Base-by-base conservation (phyloP, 2,113 vertebrate species). In the Macrotus californicus region DNA sequence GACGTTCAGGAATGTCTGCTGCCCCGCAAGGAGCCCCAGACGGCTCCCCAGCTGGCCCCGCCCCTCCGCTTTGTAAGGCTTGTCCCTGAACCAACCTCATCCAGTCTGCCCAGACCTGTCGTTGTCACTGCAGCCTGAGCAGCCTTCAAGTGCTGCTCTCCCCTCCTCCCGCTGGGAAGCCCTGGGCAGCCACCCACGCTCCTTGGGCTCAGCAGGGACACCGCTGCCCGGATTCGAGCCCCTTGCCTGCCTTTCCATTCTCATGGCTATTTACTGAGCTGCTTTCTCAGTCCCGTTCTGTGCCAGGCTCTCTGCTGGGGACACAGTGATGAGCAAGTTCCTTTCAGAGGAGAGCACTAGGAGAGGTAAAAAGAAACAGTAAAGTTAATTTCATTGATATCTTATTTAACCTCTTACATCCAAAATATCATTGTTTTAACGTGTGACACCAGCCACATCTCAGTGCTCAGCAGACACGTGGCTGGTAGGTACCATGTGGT, bases 1-100 rank as follows among this genome's bases (percentile, higher is more conserved):
- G 43, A 19, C 67, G 43, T 43, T 76, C 86, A 26, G 41, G 31
- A 46, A 14, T 2, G 61, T 34, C 66, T 50, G 7, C 77, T 39
- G 21, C 72, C 64, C 18, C 9, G 43, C 2, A 4, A 31, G 0
- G 1, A 50, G 10, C 76, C 36, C 16, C 21, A 22, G 4, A 21
- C 26, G 69, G 24, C 67, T 83, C 41, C 84, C 16, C 6, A 59
- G 2, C 48, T 18, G 70, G 31, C 7, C 5, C 29, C 0, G 61
- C 21, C 50, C 50, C 14, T 5, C 5, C 34, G 0, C 67, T 39
- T 46, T 41, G 70, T 59, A 29, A 67, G 22, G 16, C 56, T 39
- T 81, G 59, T 87, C 50, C n/a, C 54, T 2, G 7, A 66, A 21
- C 80, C 15, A 1, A 9, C 50, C 73, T 85, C 18, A 36, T 67